Conservation (phyloP, 2,888 invertebrate genomes). For the Scotopteryx bipunctaria region DNA sequence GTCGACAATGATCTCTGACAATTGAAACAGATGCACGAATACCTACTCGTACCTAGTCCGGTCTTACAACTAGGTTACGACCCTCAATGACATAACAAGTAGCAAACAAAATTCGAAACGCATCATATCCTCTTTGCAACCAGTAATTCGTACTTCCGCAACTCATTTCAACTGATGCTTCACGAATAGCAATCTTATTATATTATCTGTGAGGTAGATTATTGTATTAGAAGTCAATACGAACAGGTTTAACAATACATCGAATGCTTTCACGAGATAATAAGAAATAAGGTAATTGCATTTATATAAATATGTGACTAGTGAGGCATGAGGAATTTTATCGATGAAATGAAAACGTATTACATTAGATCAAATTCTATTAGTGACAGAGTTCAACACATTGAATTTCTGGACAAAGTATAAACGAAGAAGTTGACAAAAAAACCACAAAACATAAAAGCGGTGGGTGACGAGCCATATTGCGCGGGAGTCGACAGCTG, state of each 20-base stretch:
- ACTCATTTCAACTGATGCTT: neutral
- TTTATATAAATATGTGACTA: neutral
- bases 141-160: constrained; percentile 30
- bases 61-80: constrained; percentile 10
- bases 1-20: constrained; percentile 6
- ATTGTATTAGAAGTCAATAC: neutral
- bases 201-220: constrained; percentile 7
- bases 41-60: neutral
- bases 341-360: too few species aligned
- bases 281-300: constrained; percentile 22
- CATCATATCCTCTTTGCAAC: constrained; percentile 27
- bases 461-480: constrained; percentile 22
- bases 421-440: constrained; percentile 4
- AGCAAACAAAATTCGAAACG: constrained; percentile 12
- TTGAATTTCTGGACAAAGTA: neutral
- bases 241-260: constrained; percentile 20
- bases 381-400: too few species aligned
- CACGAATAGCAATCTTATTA: constrained; percentile 15
- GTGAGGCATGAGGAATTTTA: constrained; percentile 16
- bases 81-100: constrained; percentile 17
- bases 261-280: constrained; percentile 26
- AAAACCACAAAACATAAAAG: constrained; percentile 27
- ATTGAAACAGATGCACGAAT: neutral
- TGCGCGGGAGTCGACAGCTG: constrained; percentile 59
- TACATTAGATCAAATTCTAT: too few species aligned